These are phyloP conservation scores for Seira ritae DNA, from an alignment of 2,888 invertebrate species.

Conservation along the genomic window DNA sequence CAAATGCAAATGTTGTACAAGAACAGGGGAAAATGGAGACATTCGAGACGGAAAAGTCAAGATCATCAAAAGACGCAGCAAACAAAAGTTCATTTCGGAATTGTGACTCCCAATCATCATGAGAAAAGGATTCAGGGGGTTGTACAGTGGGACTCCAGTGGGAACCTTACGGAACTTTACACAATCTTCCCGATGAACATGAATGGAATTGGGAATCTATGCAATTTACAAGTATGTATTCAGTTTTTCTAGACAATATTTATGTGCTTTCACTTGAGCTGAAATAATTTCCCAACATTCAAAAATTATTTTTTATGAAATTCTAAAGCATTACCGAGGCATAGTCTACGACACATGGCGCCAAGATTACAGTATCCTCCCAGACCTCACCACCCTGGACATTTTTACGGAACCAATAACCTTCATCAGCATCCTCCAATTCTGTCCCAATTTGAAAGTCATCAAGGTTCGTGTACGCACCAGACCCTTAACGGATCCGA, in stretches of 20 bases:
- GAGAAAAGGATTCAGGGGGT: constrained; percentile 67
- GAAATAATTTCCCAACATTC: background rate
- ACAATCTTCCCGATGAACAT: constrained; percentile 64
- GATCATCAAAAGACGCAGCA: constrained; percentile 5
- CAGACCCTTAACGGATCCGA: constrained; percentile 36
- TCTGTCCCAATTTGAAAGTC: constrained; percentile 60
- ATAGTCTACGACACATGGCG: constrained; percentile 56
- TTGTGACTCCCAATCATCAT: constrained; percentile 61
- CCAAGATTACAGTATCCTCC: constrained; percentile 57
- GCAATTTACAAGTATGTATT: constrained; percentile 19
- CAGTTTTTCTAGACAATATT: background rate
- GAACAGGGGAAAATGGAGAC: background rate
- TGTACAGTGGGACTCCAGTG: constrained; percentile 48
- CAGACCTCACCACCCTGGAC: constrained; percentile 54
- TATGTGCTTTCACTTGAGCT: background rate
- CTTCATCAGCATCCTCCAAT: constrained; percentile 53
- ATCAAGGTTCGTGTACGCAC: constrained; percentile 53
- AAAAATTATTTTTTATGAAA: no score
- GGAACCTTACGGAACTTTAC: constrained; percentile 56
- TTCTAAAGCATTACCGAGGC: constrained; percentile 55
- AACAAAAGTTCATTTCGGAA: constrained; percentile 23
- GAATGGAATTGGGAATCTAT: constrained; percentile 52
- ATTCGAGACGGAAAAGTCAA: background rate
- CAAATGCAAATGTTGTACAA: background rate
- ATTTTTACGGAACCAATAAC: constrained; percentile 63